phyloP scores from a whole-genome alignment of 1,140 invertebrate species.

The Belonocnema kinseyi region DNA sequence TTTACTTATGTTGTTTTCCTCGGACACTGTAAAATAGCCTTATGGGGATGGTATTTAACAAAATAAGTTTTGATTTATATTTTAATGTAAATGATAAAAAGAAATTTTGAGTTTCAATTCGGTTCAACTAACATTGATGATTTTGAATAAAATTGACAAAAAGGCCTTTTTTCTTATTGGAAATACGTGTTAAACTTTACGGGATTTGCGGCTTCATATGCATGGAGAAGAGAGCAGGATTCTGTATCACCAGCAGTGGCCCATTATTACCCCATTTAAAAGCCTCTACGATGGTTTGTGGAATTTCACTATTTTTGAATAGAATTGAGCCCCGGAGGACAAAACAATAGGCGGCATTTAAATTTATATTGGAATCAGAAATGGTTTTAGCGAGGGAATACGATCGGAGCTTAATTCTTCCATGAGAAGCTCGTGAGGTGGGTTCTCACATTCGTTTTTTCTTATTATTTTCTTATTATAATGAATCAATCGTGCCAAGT shows the following conservation, averaged over 20 bases:
- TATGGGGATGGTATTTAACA: no score
- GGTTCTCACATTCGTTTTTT: constrained; percentile 57
- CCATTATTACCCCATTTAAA: constrained; percentile 33
- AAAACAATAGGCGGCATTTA: constrained; percentile 44
- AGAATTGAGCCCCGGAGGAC: constrained; percentile 34
- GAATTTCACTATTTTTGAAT: constrained; percentile 37
- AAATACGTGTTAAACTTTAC: no score
- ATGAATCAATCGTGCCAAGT: constrained; percentile 41
- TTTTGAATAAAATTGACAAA: no score
- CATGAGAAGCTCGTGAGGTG: constrained; percentile 39
- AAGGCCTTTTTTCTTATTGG: no score
- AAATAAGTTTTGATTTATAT: no score
- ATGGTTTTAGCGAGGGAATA: constrained; percentile 41
- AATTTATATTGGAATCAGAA: constrained; percentile 50
- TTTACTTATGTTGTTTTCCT: no score
- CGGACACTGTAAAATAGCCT: no score
- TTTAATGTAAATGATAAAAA: no score
- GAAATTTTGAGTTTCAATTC: no score
- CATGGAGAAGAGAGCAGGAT: neutral
- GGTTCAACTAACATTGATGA: no score
- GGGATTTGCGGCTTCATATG: neutral
- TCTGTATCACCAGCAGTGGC: neutral
- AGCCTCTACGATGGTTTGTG: constrained; percentile 40
- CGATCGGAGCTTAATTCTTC: constrained; percentile 45
- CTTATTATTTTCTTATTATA: constrained; percentile 60